Percentiles rank a stretch among this genome's conserved stretches.
These are phyloP conservation scores for Hormaphis cornu DNA, from an alignment of 1,140 invertebrate genomes.

Conservation along the genomic window DNA sequence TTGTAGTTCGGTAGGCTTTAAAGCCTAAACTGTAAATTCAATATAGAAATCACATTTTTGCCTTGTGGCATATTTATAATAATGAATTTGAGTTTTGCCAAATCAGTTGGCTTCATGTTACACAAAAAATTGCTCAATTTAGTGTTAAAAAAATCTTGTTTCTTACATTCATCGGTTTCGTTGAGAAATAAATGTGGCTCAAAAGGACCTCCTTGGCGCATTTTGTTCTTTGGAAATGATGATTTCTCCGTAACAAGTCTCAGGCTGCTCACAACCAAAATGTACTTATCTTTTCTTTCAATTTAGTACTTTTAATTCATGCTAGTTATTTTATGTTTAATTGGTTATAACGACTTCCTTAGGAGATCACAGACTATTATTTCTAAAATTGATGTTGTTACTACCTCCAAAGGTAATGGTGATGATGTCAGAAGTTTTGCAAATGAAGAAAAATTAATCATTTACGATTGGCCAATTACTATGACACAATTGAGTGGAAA, in stretches of 20 bases:
- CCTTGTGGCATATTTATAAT: neutral
- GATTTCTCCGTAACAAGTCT: constrained; percentile 56
- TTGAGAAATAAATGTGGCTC: constrained; percentile 20
- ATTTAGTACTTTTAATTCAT: neutral
- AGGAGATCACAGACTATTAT: constrained; percentile 42
- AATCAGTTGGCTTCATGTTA: neutral
- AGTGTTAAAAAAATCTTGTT: neutral
- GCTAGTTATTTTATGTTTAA: neutral
- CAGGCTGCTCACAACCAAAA: constrained; percentile 39
- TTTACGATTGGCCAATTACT: constrained; percentile 51
- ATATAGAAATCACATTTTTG: no score
- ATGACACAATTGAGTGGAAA: constrained; percentile 36
- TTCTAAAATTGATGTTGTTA: constrained; percentile 51
- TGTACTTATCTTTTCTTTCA: constrained; percentile 34
- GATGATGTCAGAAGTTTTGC: constrained; percentile 47
- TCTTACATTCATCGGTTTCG: neutral
- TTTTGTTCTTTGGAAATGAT: constrained; percentile 62
- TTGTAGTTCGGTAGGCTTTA: no score
- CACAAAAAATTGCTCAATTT: neutral
- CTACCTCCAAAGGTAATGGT: constrained; percentile 39
- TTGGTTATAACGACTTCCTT: neutral
- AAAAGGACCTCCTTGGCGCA: constrained; percentile 43
- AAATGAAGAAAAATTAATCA: constrained; percentile 43
- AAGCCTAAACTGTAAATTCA: no score
- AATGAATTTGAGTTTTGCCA: neutral